Evolutionary conservation across 1,140 invertebrate genomes (phyloP), one percentile per base, ranked within the genome.

Genomic region (Drosophila prosaltans): DNA sequence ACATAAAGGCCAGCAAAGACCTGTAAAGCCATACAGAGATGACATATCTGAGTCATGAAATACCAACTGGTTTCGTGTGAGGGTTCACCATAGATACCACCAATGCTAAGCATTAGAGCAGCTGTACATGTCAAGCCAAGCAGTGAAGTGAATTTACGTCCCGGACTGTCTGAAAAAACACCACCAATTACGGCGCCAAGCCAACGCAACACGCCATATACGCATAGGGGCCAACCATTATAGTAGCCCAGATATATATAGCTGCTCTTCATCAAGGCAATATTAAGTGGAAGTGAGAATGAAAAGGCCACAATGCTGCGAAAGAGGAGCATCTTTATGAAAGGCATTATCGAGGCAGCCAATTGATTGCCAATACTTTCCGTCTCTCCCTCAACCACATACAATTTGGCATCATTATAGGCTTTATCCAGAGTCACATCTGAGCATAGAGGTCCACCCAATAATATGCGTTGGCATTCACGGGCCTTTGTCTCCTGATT

Each of bases 231-330:
- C 80, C 80, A 82, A 45, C 68, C 62, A 41, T 57, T 54, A 5
- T 65, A 45, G 11, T 43, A 11, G 0, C 1, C 10, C 32, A 67
- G 51, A 59, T 65, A 75, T 0, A 68, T 16, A 3, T 65, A 39
- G 2, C 73, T 76, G 32, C 76, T 75, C 0, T 21, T 30, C n/a
- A 68, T 9, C 61, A 81, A 57, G 21, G 77, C 48, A 0, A 8
- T 2, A 9, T 48, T 82, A 8, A 85, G 63, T 1, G 81, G 81
- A 6, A 65, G 8, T 0, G 80, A 79, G 43, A 82, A 72, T 32
- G 66, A 63, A 30, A 85, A 82, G n/a, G 81, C 80, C 58, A 85
- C 73, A 21, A 85, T 36, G 55, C 70, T 70, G 58, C 80, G 78
- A 43, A 60, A 74, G 30, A 67, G 58, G 26, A 83, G 24, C 58